phyloP scores from a whole-genome alignment of 2,888 invertebrate genomes.

The Chrysina gloriosa region DNA sequence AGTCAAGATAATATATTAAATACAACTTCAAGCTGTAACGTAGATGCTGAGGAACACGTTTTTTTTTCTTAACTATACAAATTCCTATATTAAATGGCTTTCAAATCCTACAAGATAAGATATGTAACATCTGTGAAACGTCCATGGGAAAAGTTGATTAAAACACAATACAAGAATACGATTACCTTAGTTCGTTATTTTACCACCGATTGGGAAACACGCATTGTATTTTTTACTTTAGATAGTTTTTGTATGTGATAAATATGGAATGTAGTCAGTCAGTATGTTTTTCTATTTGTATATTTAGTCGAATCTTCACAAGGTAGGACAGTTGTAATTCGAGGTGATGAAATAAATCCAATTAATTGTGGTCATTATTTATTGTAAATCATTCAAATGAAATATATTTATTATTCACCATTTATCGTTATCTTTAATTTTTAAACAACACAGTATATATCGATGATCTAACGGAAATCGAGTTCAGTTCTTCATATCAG shows the following conservation, averaged over 20 bases:
- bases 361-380: constrained; percentile 46
- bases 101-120: not conserved
- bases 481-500: not conserved
- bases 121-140: constrained; percentile 7
- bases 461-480: not conserved
- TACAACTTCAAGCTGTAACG: too few species aligned
- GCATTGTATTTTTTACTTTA: constrained; percentile 40
- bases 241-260: constrained; percentile 40
- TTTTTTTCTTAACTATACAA: not conserved
- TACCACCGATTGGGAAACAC: constrained; percentile 19
- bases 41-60: too few species aligned
- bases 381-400: constrained; percentile 48
- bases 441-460: not conserved
- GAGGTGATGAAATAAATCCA: constrained; percentile 26
- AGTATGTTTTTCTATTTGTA: constrained; percentile 17
- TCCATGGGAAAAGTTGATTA: constrained; percentile 33
- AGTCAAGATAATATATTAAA: too few species aligned
- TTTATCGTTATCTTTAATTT: constrained; percentile 4
- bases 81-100: not conserved
- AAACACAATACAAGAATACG: not conserved
- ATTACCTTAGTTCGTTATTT: constrained; percentile 10
- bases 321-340: constrained; percentile 14
- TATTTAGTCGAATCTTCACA: constrained; percentile 32
- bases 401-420: constrained; percentile 49
- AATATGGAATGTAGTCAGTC: constrained; percentile 10